These are phyloP conservation scores for Crossocerus cetratus DNA, from an alignment of 2,888 invertebrate genomes.

Conservation along the genomic window DNA sequence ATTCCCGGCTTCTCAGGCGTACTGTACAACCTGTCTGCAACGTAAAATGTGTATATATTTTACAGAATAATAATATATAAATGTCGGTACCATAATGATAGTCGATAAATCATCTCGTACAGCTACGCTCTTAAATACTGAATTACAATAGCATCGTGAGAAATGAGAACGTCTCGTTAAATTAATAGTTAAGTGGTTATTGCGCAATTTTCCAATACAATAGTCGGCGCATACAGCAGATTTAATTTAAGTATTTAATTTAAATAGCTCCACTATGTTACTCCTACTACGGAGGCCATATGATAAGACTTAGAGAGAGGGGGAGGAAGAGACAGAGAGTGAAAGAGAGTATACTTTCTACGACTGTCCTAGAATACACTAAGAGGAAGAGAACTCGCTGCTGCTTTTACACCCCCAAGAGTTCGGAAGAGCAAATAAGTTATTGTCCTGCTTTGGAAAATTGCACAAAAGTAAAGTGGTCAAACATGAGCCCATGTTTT, in stretches of 20 bases:
- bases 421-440: background rate
- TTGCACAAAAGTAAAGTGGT: constrained; percentile 41
- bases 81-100: constrained; percentile 47
- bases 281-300: too few relatives aligned
- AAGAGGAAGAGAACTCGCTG: too few relatives aligned
- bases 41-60: constrained; percentile 67
- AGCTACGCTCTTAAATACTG: constrained; percentile 46
- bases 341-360: too few relatives aligned
- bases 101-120: constrained; percentile 38
- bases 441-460: constrained; percentile 44
- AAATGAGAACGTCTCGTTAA: constrained; percentile 38
- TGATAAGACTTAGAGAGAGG: too few relatives aligned
- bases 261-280: too few relatives aligned
- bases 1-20: constrained; percentile 44
- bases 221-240: background rate
- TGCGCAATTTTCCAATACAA: constrained; percentile 52
- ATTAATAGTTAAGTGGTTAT: constrained; percentile 26
- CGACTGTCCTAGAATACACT: too few relatives aligned
- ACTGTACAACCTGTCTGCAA: constrained; percentile 56
- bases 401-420: too few relatives aligned
- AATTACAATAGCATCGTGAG: constrained; percentile 42
- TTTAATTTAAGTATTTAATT: too few relatives aligned
- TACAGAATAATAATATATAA: constrained; percentile 63
- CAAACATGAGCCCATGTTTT: constrained; percentile 50
- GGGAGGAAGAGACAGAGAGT: too few relatives aligned